Percentiles rank a stretch among this genome's conserved stretches.
phyloP scores from a whole-genome alignment of 2,797 vertebrate species.

The Melanotaenia pygmaea region DNA sequence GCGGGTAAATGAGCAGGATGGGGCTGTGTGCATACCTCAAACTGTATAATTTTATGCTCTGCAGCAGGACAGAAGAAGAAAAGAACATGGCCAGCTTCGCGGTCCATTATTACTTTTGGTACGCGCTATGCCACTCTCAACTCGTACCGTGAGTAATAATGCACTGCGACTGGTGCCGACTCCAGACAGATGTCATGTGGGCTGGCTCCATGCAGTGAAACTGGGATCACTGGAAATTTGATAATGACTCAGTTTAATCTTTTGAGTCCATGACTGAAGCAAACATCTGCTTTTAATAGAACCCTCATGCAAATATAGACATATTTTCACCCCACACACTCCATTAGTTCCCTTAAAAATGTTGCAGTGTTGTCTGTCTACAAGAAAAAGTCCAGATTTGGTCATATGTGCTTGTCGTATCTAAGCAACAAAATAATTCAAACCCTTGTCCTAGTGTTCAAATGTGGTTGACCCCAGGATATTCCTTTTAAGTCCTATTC shows the following conservation, averaged over 20 bases:
- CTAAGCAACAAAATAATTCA: slow-evolving; percentile 68
- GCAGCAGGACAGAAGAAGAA: slow-evolving; percentile 25
- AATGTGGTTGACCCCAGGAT: slow-evolving; percentile 43
- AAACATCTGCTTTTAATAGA: slow-evolving; percentile 64
- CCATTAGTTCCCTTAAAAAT: slow-evolving; percentile 37
- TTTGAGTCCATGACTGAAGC: slow-evolving; percentile 33
- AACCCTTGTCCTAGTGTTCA: slow-evolving; percentile 18
- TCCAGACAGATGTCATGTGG: slow-evolving; percentile 50
- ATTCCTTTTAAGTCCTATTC: slow-evolving; percentile 50
- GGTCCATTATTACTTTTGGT: slow-evolving; percentile 99
- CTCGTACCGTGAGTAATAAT: slow-evolving; percentile 99
- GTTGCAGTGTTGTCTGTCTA: slow-evolving; percentile 43
- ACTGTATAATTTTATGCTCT: slow-evolving; percentile 25
- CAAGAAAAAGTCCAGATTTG: slow-evolving; percentile 33
- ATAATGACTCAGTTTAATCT: slow-evolving; percentile 48
- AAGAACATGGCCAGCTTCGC: slow-evolving; percentile 82
- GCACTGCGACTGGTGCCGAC: slow-evolving; percentile 89
- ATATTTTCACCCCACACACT: slow-evolving; percentile 42
- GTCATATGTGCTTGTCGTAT: slow-evolving; percentile 56
- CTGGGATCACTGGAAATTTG: slow-evolving; percentile 38
- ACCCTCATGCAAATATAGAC: slow-evolving; percentile 47
- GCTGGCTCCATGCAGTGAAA: slow-evolving; percentile 26
- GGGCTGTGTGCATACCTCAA: neutral
- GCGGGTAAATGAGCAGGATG: slow-evolving; percentile 65
- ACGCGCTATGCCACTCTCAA: slow-evolving; percentile 99